phyloP scores from a whole-genome alignment of 2,797 vertebrate genomes.

The Bothrops alternatus region DNA sequence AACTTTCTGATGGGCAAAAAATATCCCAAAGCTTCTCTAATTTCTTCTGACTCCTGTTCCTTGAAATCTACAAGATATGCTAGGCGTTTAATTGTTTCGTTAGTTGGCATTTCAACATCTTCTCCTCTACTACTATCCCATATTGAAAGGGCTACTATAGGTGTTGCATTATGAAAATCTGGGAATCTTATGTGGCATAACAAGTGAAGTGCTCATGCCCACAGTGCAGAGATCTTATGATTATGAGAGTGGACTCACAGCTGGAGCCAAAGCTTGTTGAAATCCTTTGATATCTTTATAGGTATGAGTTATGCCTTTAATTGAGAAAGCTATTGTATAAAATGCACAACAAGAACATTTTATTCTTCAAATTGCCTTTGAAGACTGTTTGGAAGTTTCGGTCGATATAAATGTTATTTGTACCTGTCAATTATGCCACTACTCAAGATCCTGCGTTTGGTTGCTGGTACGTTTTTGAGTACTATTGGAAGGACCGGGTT shows the following conservation, averaged over 20 bases:
- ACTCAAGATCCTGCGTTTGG: neutral
- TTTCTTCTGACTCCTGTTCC: neutral
- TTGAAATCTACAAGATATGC: neutral
- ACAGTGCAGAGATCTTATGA: neutral
- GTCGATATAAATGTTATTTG: neutral
- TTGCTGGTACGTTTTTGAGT: neutral
- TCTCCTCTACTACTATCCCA: neutral
- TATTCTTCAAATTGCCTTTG: neutral
- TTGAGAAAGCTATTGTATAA: neutral
- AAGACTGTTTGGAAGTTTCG: neutral
- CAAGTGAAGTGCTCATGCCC: conserved; percentile 20
- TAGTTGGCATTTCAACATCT: neutral
- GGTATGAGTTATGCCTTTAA: conserved; percentile 44
- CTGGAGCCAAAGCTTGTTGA: neutral
- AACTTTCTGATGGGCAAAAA: neutral
- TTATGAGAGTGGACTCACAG: neutral
- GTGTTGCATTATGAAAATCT: neutral
- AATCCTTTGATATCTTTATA: conserved; percentile 11
- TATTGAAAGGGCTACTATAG: neutral
- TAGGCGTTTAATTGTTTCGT: neutral
- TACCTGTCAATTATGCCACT: neutral
- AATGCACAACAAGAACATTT: neutral
- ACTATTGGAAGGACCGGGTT: neutral
- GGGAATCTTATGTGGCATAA: conserved; percentile 19
- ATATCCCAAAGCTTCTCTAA: neutral